Percentiles rank a stretch among this genome's conserved stretches.
Conservation (phyloP, 1,140 invertebrate species). For the Pteromalus puparum region DNA sequence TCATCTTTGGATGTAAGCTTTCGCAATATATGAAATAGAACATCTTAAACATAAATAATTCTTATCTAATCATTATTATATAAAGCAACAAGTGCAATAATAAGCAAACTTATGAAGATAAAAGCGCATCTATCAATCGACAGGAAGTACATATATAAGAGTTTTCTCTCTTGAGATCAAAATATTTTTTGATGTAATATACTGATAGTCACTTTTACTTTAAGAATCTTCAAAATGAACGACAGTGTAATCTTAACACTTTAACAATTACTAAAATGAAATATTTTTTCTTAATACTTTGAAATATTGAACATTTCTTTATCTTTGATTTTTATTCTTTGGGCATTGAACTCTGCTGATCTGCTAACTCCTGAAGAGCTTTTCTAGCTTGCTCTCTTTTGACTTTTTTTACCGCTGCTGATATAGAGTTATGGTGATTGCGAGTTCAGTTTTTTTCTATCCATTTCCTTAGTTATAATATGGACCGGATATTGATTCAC, state of each 20-base stretch:
- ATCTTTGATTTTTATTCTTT: neutral
- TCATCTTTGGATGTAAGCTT: neutral
- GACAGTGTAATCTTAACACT: neutral
- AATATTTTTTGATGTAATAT: neutral
- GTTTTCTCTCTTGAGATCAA: neutral
- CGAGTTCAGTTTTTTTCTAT: neutral
- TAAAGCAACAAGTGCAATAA: neutral
- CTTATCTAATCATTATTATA: neutral
- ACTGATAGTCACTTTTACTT: neutral
- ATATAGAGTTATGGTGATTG: neutral
- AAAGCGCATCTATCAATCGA: neutral
- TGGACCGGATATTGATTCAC: neutral
- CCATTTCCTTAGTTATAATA: neutral
- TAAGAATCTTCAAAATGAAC: neutral
- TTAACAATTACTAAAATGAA: neutral
- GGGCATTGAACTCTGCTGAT: neutral
- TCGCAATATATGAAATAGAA: neutral
- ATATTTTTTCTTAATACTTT: too few relatives aligned
- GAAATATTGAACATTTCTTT: too few relatives aligned
- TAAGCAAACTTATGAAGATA: neutral
- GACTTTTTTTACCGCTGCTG: neutral
- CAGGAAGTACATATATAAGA: neutral
- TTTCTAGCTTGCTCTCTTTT: neutral
- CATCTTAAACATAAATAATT: neutral
- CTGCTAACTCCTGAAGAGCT: neutral